phyloP scores from a whole-genome alignment of 2,113 vertebrate genomes.

The Aegotheles bennettii region DNA sequence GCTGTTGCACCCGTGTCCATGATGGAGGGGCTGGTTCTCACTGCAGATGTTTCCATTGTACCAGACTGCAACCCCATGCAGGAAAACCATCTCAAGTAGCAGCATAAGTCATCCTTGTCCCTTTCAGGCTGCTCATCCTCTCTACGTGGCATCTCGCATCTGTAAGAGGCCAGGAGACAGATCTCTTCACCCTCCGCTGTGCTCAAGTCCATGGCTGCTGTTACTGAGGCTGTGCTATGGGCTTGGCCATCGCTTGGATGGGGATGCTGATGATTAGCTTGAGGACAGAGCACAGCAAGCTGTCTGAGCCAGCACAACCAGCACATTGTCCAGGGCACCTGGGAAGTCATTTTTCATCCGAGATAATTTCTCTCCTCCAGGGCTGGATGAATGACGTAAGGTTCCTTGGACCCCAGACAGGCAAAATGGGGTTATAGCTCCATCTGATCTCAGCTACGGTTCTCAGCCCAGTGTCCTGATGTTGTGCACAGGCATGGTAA shows the following conservation, averaged over 20 bases:
- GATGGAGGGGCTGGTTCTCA: fast-evolving
- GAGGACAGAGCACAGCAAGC: neutral
- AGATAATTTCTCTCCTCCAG: neutral
- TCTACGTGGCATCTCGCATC: fast-evolving
- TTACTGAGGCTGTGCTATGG: neutral
- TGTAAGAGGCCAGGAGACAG: neutral
- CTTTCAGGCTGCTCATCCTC: neutral
- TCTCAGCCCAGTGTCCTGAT: neutral
- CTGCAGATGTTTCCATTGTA: neutral
- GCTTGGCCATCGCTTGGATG: neutral
- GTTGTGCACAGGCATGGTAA: slow-evolving; percentile 1
- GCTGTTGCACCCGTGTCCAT: neutral
- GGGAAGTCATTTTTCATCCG: slow-evolving; percentile 24
- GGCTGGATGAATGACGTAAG: neutral
- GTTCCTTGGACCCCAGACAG: slow-evolving; percentile 22
- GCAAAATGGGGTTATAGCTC: neutral
- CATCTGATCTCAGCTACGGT: neutral
- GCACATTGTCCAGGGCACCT: slow-evolving; percentile 3
- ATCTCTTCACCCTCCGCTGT: neutral
- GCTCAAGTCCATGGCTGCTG: neutral
- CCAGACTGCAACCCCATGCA: neutral
- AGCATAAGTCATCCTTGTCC: fast-evolving
- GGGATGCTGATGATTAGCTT: neutral
- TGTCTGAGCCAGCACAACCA: neutral
- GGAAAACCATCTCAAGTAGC: neutral